Percentiles rank a stretch among this genome's conserved stretches.
Evolutionary conservation across 35 echinoderm and acorn worm species (phyloP).

Genomic region (Hemicentrotus pulcherrimus): DNA sequence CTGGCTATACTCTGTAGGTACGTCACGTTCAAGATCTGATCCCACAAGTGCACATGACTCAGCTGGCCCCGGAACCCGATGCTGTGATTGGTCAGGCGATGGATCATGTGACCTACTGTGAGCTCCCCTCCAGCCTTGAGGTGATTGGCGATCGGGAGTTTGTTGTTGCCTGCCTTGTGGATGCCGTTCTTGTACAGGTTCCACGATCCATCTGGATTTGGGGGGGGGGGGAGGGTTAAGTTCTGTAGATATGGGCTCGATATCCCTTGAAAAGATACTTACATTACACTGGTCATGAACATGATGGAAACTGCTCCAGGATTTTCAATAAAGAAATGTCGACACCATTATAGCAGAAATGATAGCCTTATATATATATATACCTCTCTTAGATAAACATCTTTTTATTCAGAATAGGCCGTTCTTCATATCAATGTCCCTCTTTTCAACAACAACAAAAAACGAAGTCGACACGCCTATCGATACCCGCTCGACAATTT

Average conservation of each 20-base stretch:
- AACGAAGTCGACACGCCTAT: too few species aligned
- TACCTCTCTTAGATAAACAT: too few species aligned
- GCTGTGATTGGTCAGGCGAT: constrained; percentile 16
- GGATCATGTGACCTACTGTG: background rate
- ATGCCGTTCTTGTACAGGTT: constrained; percentile 60
- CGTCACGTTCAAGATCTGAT: constrained; percentile 28
- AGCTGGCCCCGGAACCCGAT: constrained; percentile 67
- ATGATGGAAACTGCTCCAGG: too few species aligned
- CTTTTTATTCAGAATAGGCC: too few species aligned
- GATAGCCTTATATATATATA: too few species aligned
- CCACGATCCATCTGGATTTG: constrained; percentile 68
- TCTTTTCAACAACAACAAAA: too few species aligned
- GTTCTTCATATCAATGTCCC: too few species aligned
- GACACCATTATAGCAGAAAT: too few species aligned
- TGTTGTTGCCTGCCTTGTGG: constrained; percentile 14
- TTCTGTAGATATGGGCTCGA: background rate
- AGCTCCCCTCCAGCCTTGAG: constrained; percentile 35
- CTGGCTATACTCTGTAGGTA: constrained; percentile 65
- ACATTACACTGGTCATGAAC: too few species aligned
- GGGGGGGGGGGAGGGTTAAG: background rate
- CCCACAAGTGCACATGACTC: constrained; percentile 86
- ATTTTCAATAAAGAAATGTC: too few species aligned
- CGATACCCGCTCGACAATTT: too few species aligned
- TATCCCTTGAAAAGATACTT: too few species aligned
- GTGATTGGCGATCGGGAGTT: constrained; percentile 38